Evolutionary conservation across 2,797 vertebrate species (phyloP).

Genomic region (Ispidina picta): DNA sequence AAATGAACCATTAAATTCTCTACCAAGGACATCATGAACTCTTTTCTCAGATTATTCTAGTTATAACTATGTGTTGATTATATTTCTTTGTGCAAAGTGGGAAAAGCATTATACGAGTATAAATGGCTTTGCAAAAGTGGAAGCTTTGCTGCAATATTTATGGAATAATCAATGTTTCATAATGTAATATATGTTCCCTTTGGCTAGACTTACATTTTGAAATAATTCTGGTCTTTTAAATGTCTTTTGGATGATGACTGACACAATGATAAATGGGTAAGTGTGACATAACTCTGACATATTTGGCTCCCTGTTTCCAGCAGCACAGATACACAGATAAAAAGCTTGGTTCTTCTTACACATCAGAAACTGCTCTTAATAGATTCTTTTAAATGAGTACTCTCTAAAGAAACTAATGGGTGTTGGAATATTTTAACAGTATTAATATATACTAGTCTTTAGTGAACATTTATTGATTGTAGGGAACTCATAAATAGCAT

Average conservation of each 20-base stretch:
- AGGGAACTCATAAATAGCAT: neutral
- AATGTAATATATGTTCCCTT: neutral
- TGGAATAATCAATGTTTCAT: neutral
- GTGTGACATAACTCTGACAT: neutral
- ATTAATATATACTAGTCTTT: neutral
- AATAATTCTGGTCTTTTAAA: neutral
- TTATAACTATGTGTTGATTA: neutral
- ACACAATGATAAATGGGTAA: neutral
- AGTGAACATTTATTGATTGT: neutral
- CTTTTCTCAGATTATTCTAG: neutral
- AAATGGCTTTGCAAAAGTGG: neutral
- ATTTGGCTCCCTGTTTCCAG: neutral
- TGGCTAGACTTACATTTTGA: neutral
- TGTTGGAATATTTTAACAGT: neutral
- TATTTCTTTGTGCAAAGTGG: neutral
- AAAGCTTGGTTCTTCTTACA: neutral
- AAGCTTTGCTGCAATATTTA: neutral
- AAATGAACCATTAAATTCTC: neutral
- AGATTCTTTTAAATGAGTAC: neutral
- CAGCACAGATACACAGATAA: neutral
- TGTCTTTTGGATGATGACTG: neutral
- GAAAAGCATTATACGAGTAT: neutral
- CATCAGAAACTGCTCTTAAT: neutral
- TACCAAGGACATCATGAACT: neutral
- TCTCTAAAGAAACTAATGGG: neutral